Base-by-base conservation (phyloP, 2,888 invertebrate genomes). In the Bhutanitis thaidina region DNA sequence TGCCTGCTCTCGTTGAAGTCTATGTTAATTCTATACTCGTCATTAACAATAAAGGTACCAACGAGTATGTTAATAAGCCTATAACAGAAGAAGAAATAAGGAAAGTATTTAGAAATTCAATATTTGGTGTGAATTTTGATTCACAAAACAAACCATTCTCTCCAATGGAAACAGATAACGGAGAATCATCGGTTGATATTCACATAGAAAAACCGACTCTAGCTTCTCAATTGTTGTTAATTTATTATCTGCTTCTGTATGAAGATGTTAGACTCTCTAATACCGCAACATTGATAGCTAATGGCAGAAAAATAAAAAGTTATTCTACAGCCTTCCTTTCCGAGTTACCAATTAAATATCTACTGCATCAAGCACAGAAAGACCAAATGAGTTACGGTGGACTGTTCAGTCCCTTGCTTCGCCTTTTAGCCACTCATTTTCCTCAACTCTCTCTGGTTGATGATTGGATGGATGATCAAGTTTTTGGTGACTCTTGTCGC, bases 381-480 rank as follows among this genome's bases (percentile, higher is more conserved):
- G 95, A 97, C 73, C 97, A 98, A 77, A 93, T 95, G 77, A 95
- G 95, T 61, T 98, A 97, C 75, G 96, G 96, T 54, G 95, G 96
- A 4, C 83, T 98, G 5, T 98, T 98, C 72, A 96, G 98, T 47
- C 96, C 97, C 0, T 86, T 98, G 14, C 88, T 98, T 41, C 93
- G 95, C 60, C 88, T 98, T 16, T 81, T 98, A 43, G 96, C 97
- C 0, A 97, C 96, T 0, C 98, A 98, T 80, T 98, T 97, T 77
- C 98, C 98, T 0, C 98, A 98, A 78, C 87, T 98, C 29, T 98
- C 98, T 53, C 91, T 98, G 55, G 97, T 98, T 1, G 97, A 98
- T 63, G 98, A 98, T 78, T 98, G 98, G 98, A 91, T 98, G 71
- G 95, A 96, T 64, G 95, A 96, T 65, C 91, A 92, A 66, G 80